phyloP scores from a whole-genome alignment of 2,888 invertebrate genomes.

The Melanargia galathea region DNA sequence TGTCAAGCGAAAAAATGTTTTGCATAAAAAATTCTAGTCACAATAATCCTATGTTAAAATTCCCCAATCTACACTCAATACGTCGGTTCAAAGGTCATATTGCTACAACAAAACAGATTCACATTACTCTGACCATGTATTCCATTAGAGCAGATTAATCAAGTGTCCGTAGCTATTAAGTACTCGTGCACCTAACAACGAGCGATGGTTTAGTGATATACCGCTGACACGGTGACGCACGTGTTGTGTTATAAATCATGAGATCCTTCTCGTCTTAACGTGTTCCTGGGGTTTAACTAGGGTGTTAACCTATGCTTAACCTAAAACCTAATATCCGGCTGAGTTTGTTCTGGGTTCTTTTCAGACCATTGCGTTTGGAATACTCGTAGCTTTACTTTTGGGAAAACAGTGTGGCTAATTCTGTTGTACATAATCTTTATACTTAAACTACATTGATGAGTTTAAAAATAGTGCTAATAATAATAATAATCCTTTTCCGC shows the following conservation, averaged over 20 bases:
- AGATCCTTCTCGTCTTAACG: not conserved
- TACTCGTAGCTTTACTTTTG: too few relatives aligned
- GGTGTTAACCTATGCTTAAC: not conserved
- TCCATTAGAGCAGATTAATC: conserved; percentile 23
- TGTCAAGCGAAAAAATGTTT: too few relatives aligned
- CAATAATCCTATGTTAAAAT: not conserved
- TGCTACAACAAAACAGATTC: conserved; percentile 5
- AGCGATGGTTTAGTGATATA: conserved; percentile 13
- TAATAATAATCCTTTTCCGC: too few relatives aligned
- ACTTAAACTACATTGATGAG: too few relatives aligned
- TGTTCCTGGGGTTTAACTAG: not conserved
- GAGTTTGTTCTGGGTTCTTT: too few relatives aligned
- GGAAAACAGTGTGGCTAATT: too few relatives aligned
- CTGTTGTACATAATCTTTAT: too few relatives aligned
- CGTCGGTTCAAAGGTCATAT: not conserved
- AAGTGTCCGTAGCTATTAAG: conserved; percentile 15
- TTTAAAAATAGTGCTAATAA: too few relatives aligned
- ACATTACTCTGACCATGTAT: conserved; percentile 15
- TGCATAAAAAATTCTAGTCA: not conserved
- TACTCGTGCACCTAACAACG: conserved; percentile 12
- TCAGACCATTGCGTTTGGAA: too few relatives aligned
- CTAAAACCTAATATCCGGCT: too few relatives aligned
- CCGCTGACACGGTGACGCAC: conserved; percentile 1
- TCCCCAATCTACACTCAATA: not conserved
- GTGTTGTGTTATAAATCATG: conserved; percentile 13